Percentiles rank a stretch among this genome's conserved stretches.
These are phyloP conservation scores for Remorina albescens DNA, from an alignment of 2,797 vertebrate genomes.

Conservation along the genomic window DNA sequence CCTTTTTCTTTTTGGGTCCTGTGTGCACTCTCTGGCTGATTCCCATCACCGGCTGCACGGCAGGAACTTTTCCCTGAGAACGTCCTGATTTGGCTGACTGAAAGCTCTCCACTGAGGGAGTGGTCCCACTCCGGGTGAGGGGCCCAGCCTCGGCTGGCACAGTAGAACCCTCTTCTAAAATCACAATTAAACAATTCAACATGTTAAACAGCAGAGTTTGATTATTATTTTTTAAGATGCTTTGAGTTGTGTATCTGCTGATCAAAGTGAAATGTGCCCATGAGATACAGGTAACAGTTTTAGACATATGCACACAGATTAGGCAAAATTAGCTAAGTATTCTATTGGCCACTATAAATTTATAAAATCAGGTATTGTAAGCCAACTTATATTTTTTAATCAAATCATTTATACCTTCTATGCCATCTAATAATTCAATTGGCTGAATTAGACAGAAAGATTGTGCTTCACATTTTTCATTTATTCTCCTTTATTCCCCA, in stretches of 20 bases:
- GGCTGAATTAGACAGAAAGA: background rate
- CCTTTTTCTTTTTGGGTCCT: conserved; percentile 91
- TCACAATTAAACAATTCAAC: conserved; percentile 17
- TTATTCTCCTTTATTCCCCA: background rate
- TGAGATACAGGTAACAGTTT: background rate
- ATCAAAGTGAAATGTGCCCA: background rate
- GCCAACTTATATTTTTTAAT: background rate
- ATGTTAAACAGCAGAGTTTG: conserved; percentile 1
- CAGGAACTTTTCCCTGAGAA: conserved; percentile 80
- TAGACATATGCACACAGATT: background rate
- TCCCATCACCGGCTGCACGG: conserved; percentile 89
- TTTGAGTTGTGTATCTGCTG: background rate
- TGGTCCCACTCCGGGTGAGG: conserved; percentile 21
- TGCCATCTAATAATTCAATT: background rate
- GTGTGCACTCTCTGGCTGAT: conserved; percentile 91
- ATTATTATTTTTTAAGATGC: background rate
- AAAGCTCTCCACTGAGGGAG: conserved; percentile 67
- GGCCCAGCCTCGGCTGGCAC: conserved; percentile 29
- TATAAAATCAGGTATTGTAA: background rate
- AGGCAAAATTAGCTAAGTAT: background rate
- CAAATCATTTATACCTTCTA: background rate
- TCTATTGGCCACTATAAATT: background rate
- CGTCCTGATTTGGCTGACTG: conserved; percentile 75
- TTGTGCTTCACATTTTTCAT: background rate
- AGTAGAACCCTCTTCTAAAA: conserved; percentile 69